phyloP scores from a whole-genome alignment of 1,140 invertebrate genomes.

The Apis mellifera region DNA sequence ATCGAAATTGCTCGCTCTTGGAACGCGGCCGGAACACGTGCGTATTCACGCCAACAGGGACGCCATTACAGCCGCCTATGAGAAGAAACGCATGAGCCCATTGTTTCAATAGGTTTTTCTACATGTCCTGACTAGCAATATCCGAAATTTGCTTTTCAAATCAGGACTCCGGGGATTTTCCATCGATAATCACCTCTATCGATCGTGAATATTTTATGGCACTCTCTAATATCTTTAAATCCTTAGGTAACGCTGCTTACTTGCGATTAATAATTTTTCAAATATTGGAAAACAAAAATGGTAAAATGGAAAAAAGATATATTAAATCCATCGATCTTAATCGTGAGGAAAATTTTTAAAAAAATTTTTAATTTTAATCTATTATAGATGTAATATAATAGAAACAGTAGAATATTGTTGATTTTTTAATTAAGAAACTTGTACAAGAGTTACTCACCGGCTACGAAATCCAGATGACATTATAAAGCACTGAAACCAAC shows the following conservation, averaged over 20 bases:
- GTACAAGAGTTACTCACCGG: slow-evolving; percentile 43
- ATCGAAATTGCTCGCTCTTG: slow-evolving; percentile 19
- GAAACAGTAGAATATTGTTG: background rate
- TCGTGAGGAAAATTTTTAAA: background rate
- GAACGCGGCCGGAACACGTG: slow-evolving; percentile 38
- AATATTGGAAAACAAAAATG: background rate
- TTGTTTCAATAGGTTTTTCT: slow-evolving; percentile 25
- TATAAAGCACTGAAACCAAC: slow-evolving; percentile 27
- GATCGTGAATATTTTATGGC: slow-evolving; percentile 1
- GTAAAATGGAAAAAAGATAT: background rate
- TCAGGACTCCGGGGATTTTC: slow-evolving; percentile 16
- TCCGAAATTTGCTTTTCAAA: slow-evolving; percentile 41
- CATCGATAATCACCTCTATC: background rate
- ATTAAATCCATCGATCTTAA: background rate
- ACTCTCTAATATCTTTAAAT: background rate
- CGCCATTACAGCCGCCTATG: slow-evolving; percentile 34
- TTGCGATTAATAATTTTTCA: background rate
- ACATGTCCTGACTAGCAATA: slow-evolving; percentile 36
- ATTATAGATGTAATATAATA: background rate
- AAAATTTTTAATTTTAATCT: background rate
- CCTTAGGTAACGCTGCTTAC: fast-evolving
- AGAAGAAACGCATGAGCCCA: background rate
- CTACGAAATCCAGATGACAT: slow-evolving; percentile 39
- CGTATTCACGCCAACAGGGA: slow-evolving; percentile 16
- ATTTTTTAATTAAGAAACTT: background rate